Conservation (phyloP, 2,113 vertebrate genomes). For the Seriola rivoliana region DNA sequence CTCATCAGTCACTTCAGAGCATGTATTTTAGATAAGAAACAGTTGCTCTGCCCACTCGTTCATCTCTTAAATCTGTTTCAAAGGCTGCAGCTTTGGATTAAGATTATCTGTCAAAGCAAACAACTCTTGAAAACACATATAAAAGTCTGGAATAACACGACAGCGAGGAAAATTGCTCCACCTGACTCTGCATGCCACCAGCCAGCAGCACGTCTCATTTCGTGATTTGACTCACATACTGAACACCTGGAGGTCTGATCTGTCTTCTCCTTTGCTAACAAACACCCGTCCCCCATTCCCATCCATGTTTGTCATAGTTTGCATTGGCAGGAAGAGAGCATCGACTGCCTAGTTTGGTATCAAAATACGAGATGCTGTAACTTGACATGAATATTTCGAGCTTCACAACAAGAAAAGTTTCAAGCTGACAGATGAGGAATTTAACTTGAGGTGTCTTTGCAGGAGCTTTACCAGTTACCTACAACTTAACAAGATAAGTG, state of each 20-base stretch:
- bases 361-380: neutral
- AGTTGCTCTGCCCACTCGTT: neutral
- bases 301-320: slow-evolving; percentile 30
- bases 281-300: slow-evolving; percentile 20
- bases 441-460: neutral
- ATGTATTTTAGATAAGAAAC: slow-evolving; percentile 15
- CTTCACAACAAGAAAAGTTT: neutral
- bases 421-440: slow-evolving; percentile 1
- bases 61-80: slow-evolving; percentile 12
- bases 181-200: slow-evolving; percentile 59
- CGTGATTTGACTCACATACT: slow-evolving; percentile 53
- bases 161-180: slow-evolving; percentile 55
- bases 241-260: slow-evolving; percentile 64
- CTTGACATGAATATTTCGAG: neutral
- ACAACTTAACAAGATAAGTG: slow-evolving; percentile 8
- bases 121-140: slow-evolving; percentile 11
- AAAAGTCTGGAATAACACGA: slow-evolving; percentile 22
- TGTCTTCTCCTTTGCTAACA: slow-evolving; percentile 41
- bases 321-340: neutral
- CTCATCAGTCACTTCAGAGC: slow-evolving; percentile 27
- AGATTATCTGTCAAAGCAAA: slow-evolving; percentile 33
- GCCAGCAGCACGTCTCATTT: slow-evolving; percentile 54
- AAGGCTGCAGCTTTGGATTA: neutral
- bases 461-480: neutral
- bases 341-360: neutral